Conservation (phyloP, 2,888 invertebrate species). For the Dynastes grantii region DNA sequence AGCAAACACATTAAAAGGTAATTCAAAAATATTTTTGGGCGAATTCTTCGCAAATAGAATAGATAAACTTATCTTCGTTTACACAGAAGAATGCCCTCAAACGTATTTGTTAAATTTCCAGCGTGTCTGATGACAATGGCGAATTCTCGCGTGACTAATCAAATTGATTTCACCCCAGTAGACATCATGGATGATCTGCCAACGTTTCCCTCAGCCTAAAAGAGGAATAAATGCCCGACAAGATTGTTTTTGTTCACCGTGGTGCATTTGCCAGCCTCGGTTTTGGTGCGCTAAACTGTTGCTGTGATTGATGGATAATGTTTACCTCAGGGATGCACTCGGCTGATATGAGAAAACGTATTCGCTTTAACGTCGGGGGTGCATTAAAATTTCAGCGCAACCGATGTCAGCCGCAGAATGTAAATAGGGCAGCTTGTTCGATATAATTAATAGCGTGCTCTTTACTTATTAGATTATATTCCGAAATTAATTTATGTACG, state of each 20-base stretch:
- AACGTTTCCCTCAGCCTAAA: background rate
- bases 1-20: background rate
- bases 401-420: conserved; percentile 13
- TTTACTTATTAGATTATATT: conserved; percentile 29
- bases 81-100: conserved; percentile 30
- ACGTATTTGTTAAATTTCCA: conserved; percentile 42
- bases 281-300: conserved; percentile 37
- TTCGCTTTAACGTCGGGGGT: conserved; percentile 28
- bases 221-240: conserved; percentile 4
- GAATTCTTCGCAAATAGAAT: conserved; percentile 16
- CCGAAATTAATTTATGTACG: conserved; percentile 18
- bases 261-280: conserved; percentile 24
- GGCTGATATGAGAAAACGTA: conserved; percentile 32
- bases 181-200: conserved; percentile 24
- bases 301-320: conserved; percentile 44
- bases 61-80: conserved; percentile 40
- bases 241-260: conserved; percentile 24
- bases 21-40: background rate
- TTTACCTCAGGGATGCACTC: conserved; percentile 42
- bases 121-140: conserved; percentile 33
- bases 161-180: conserved; percentile 43
- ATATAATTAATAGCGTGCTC: conserved; percentile 23
- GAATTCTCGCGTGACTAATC: conserved; percentile 42
- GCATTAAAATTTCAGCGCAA: conserved; percentile 36
- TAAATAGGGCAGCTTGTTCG: conserved; percentile 3